phyloP scores from a whole-genome alignment of 2,888 invertebrate species.

The Tipula confusa region DNA sequence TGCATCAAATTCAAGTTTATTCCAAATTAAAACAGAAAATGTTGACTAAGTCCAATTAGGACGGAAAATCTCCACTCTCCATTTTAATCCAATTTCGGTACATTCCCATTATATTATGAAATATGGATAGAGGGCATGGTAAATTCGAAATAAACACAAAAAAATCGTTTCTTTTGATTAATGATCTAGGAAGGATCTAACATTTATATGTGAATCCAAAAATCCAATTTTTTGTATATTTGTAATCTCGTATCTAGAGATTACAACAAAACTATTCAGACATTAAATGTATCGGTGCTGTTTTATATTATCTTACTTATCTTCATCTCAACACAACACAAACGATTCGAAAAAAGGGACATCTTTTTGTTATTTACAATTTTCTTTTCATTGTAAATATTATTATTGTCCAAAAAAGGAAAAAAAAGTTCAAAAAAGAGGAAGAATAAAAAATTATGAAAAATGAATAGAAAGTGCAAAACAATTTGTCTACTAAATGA shows the following conservation, averaged over 20 bases:
- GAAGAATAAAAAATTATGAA: background rate
- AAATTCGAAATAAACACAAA: too few species aligned
- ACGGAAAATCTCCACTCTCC: too few species aligned
- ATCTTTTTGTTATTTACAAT: background rate
- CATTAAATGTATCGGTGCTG: background rate
- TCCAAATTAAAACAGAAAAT: too few species aligned
- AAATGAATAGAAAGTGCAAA: constrained; percentile 3
- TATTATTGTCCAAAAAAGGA: background rate
- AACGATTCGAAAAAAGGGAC: background rate
- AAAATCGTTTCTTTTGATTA: background rate
- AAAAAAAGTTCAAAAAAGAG: background rate
- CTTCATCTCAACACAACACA: background rate
- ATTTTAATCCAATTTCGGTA: too few species aligned
- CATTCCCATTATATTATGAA: too few species aligned
- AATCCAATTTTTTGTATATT: background rate
- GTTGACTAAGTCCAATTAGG: too few species aligned
- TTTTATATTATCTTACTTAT: background rate
- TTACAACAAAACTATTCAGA: background rate
- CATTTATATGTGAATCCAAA: background rate
- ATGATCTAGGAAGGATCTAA: background rate
- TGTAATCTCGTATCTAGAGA: background rate
- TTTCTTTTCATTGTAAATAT: background rate
- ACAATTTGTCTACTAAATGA: constrained; percentile 12
- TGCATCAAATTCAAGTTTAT: too few species aligned
- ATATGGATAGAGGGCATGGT: too few species aligned